These are phyloP conservation scores for Chamaetylas fuelleborni DNA, from an alignment of 2,113 vertebrate species.

Conservation along the genomic window DNA sequence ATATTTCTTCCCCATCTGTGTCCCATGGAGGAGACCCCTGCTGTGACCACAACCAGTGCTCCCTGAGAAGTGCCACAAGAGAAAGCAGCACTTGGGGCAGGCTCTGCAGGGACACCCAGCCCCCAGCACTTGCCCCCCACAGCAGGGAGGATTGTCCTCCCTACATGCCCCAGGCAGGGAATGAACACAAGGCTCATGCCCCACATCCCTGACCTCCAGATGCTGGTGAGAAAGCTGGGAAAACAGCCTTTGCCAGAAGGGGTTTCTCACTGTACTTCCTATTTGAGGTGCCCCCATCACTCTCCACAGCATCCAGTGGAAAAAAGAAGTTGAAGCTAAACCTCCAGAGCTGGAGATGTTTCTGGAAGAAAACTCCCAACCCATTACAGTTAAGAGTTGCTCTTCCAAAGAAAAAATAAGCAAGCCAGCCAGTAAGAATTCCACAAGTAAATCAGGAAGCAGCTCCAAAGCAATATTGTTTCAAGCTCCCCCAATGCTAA, in stretches of 20 bases:
- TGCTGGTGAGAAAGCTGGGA: not conserved
- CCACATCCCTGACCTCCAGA: not conserved
- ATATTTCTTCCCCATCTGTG: not conserved
- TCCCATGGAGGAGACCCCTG: not conserved
- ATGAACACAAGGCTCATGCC: accelerated
- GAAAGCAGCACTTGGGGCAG: not conserved
- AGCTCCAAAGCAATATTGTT: not conserved
- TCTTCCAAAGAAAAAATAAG: not conserved
- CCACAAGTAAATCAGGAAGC: not conserved
- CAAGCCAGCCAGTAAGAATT: not conserved
- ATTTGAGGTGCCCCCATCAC: accelerated
- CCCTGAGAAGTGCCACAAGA: accelerated
- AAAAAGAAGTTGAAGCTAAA: not conserved
- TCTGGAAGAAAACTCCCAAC: not conserved
- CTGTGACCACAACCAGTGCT: not conserved
- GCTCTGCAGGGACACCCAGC: not conserved
- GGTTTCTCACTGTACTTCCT: not conserved
- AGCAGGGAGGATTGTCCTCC: not conserved
- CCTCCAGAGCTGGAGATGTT: not conserved
- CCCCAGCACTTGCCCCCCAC: not conserved
- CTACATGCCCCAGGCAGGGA: no score
- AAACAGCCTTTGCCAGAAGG: not conserved
- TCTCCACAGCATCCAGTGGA: accelerated
- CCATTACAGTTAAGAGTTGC: not conserved
- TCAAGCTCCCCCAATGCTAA: not conserved